Conservation (phyloP, 2,113 vertebrate species). For the human region GRCh38 chr11:56790501-56791000, state of each 20-base stretch:
- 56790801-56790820: slow-evolving; percentile 64
- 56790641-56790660: neutral
- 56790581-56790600: slow-evolving; percentile 56
- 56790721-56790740: slow-evolving; percentile 53
- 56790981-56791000: neutral
- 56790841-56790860: slow-evolving; percentile 67
- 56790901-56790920: slow-evolving; percentile 43
- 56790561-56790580: slow-evolving; percentile 30
- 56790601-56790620: neutral
- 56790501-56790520: slow-evolving; percentile 58
- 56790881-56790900: slow-evolving; percentile 49
- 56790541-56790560: slow-evolving; percentile 61
- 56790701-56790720: slow-evolving; percentile 61
- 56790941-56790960: slow-evolving; percentile 40
- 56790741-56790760: slow-evolving; percentile 61
- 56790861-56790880: slow-evolving; percentile 74
- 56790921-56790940: slow-evolving; percentile 53
- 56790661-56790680: slow-evolving; percentile 48
- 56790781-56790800: slow-evolving; percentile 9
- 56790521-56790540: slow-evolving; percentile 68
- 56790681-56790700: slow-evolving; percentile 59
- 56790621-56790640: slow-evolving; percentile 27
- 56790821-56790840: slow-evolving; percentile 37
- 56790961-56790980: slow-evolving; percentile 61
- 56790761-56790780: slow-evolving; percentile 44